Base-by-base conservation (phyloP, 2,888 invertebrate species). In the Ptilodon capucinus region DNA sequence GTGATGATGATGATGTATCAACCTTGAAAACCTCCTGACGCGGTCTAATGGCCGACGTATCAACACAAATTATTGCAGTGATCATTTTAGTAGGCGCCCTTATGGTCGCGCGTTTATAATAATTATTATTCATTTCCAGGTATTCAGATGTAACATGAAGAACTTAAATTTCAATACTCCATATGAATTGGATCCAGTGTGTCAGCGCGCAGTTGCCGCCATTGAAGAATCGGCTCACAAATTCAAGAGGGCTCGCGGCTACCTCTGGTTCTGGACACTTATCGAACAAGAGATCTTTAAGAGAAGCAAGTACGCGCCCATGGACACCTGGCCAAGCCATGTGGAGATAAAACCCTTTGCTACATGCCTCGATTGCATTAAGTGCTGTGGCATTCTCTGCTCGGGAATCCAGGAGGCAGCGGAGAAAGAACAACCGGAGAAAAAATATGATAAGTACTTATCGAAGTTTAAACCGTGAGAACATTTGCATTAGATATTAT, bases 81-180 rank as follows among this genome's bases (percentile, higher is more conserved):
- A n/a, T n/a, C n/a, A n/a, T n/a, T n/a, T n/a, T n/a, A n/a, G n/a
- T n/a, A n/a, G n/a, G n/a, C n/a, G n/a, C n/a, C n/a, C n/a, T n/a
- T n/a, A n/a, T n/a, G n/a, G n/a, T n/a, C n/a, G n/a, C n/a, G n/a
- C n/a, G n/a, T n/a, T n/a, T n/a, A n/a, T n/a, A n/a, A n/a, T n/a
- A n/a, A n/a, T n/a, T n/a, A n/a, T n/a, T 16, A n/a, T 21, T 21
- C n/a, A 2, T 19, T 3, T 44, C 2, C 63, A 86, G 88, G 61
- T 89, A 8, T 89, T 89, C 48, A 79, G 86, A 32, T 90, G 90
- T 64, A 86, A 87, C 57, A 76, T 88, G 32, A 69, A 70, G 30
- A 77, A 86, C 45, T 71, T 91, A 0, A 59, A 54, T 8, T 86
- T 86, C 62, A 86, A 86, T 61, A 79, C 74, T 0, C 60, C 72